Conservation (phyloP, 2,888 invertebrate genomes). For the Sericinus montela region DNA sequence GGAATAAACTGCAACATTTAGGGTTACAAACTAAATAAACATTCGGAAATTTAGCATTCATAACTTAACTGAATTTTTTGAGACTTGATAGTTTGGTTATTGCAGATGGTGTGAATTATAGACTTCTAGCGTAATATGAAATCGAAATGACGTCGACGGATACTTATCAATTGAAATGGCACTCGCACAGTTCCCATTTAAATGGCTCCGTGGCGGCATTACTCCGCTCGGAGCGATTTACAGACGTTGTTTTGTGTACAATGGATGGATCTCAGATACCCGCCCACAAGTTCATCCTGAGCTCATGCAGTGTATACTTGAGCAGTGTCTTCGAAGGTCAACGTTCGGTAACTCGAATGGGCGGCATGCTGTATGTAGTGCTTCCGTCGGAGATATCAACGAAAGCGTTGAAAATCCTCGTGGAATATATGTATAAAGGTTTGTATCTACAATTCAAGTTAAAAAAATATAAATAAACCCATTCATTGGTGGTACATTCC, state of each 20-base stretch:
- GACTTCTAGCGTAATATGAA: slow-evolving; percentile 24
- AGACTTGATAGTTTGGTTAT: slow-evolving; percentile 16
- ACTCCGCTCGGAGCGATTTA: slow-evolving; percentile 88
- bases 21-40: no score
- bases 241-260: slow-evolving; percentile 89
- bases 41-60: no score
- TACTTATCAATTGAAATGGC: slow-evolving; percentile 94
- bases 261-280: slow-evolving; percentile 89
- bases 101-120: slow-evolving; percentile 27
- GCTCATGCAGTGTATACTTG: slow-evolving; percentile 85
- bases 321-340: slow-evolving; percentile 69
- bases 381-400: slow-evolving; percentile 90
- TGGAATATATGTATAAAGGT: slow-evolving; percentile 92
- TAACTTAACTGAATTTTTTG: no score
- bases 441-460: slow-evolving; percentile 19
- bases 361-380: slow-evolving; percentile 83
- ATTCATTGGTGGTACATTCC: no score
- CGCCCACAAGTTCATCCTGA: slow-evolving; percentile 91
- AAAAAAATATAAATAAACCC: no score
- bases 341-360: slow-evolving; percentile 64
- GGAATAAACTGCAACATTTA: no score
- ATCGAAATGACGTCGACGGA: slow-evolving; percentile 79
- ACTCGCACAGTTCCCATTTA: slow-evolving; percentile 89
- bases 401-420: slow-evolving; percentile 87
- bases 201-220: slow-evolving; percentile 89